Base-by-base conservation (phyloP, 2,797 vertebrate genomes). In the Percopsis omiscomaycus region DNA sequence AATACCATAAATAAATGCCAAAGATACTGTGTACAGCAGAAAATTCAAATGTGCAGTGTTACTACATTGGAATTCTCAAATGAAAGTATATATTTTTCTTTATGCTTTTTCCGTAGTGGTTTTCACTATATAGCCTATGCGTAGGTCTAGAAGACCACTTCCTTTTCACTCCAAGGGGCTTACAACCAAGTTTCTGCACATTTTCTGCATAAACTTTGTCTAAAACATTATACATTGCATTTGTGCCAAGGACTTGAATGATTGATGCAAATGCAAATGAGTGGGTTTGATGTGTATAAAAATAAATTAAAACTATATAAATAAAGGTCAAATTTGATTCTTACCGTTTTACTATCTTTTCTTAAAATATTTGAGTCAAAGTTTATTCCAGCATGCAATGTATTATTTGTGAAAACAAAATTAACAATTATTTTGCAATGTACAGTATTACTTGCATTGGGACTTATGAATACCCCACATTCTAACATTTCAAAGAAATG, bases 71-170 rank as follows among this genome's bases (percentile, higher is more conserved):
- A 28, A 44, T 62, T 42, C 37, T 42, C 37, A 42, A 66, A 49
- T 16, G 30, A 30, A 30, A 60, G 28, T 42, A n/a, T 30, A 30
- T 30, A 4, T 46, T 46, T 68, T 49, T 50, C 56, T 63, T 29
- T 75, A 3, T 46, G 14, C 59, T 64, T n/a, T 5, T 51, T 13
- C 73, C 56, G 30, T 48, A 0, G 54, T 73, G 56, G 45, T 74
- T 78, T 80, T 71, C 16, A 52, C 16, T 61, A 32, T 81, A 68
- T 62, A 16, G n/a, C 14, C 59, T 29, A 22, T 22, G 22, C 6
- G 37, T 10, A 42, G 37, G 37, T 78, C 29, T 68, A 60, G 50
- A 73, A 72, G 69, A 65, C 68, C 72, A 81, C 81, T 87, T 86
- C 84, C 83, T 81, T 73, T 68, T 56, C 11, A 73, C 68, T 66